A percentile compares a stretch with the other conserved stretches of the same genome.
Evolutionary conservation across 2,888 invertebrate species (phyloP).

Genomic region (Marronus borbonicus): DNA sequence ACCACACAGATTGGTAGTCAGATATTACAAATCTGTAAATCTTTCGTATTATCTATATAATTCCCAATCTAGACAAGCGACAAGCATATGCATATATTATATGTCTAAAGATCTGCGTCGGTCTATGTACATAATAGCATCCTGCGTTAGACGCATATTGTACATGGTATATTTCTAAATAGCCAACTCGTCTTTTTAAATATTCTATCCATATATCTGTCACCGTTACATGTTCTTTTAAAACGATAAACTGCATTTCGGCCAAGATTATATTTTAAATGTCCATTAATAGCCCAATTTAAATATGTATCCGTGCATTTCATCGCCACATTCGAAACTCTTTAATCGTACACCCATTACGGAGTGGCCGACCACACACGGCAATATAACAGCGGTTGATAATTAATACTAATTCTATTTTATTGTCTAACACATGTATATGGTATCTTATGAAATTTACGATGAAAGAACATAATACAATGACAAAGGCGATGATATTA

Average conservation of each 20-base stretch:
- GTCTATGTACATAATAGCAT: too few species aligned
- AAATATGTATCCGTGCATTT: not conserved
- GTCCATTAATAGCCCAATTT: slow-evolving; percentile 21
- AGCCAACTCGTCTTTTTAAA: not conserved
- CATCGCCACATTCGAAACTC: not conserved
- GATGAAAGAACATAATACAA: not conserved
- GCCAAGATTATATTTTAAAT: not conserved
- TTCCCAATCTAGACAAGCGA: too few species aligned
- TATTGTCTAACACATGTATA: slow-evolving; percentile 12
- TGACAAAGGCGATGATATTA: slow-evolving; percentile 30
- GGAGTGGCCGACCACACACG: slow-evolving; percentile 22
- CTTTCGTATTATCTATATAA: too few species aligned
- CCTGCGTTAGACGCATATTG: too few species aligned
- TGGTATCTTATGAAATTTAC: slow-evolving; percentile 13
- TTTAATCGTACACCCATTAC: not conserved
- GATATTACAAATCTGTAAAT: too few species aligned
- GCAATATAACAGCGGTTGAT: slow-evolving; percentile 2
- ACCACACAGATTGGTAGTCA: too few species aligned
- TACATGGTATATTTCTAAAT: not conserved
- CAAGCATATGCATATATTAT: too few species aligned
- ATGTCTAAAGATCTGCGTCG: too few species aligned
- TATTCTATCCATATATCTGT: slow-evolving; percentile 1
- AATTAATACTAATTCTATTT: slow-evolving; percentile 28
- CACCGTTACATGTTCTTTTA: not conserved
- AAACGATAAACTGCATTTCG: too few species aligned